These are phyloP conservation scores for Strongylocentrotus purpuratus DNA, from an alignment of 35 echinoderm and acorn worm species.

Conservation along the genomic window DNA sequence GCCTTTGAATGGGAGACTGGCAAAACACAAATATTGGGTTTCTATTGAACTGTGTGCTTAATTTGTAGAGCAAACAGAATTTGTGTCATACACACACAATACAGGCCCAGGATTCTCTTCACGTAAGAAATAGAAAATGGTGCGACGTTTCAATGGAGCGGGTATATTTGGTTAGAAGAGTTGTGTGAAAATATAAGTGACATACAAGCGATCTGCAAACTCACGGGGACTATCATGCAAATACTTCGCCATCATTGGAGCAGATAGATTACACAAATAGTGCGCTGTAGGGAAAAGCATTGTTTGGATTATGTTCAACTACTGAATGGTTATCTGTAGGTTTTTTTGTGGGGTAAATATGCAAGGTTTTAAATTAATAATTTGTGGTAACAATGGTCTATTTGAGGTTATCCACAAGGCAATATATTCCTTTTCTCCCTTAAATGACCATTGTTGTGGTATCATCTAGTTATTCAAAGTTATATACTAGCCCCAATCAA, in stretches of 20 bases:
- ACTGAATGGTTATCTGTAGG: not conserved
- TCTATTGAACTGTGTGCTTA: not conserved
- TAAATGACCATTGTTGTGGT: not conserved
- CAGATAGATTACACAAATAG: not conserved
- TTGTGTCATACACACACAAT: not conserved
- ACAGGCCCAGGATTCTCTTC: not conserved
- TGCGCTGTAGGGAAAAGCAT: not conserved
- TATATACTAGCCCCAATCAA: no score
- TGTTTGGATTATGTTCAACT: not conserved
- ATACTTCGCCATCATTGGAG: not conserved
- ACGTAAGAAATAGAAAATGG: not conserved
- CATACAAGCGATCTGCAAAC: not conserved
- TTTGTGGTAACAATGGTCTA: not conserved
- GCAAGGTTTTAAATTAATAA: not conserved
- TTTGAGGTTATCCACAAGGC: not conserved
- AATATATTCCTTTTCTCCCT: not conserved
- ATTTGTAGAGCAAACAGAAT: not conserved
- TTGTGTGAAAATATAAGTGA: not conserved
- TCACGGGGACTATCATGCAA: not conserved
- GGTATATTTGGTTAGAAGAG: not conserved
- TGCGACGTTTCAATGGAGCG: not conserved
- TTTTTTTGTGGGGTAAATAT: not conserved
- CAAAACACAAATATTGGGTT: not conserved
- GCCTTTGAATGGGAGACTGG: not conserved
- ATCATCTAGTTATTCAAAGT: no score